Evolutionary conservation across 2,888 invertebrate genomes (phyloP).

Genomic region (Lordiphosa andalusiaca): DNA sequence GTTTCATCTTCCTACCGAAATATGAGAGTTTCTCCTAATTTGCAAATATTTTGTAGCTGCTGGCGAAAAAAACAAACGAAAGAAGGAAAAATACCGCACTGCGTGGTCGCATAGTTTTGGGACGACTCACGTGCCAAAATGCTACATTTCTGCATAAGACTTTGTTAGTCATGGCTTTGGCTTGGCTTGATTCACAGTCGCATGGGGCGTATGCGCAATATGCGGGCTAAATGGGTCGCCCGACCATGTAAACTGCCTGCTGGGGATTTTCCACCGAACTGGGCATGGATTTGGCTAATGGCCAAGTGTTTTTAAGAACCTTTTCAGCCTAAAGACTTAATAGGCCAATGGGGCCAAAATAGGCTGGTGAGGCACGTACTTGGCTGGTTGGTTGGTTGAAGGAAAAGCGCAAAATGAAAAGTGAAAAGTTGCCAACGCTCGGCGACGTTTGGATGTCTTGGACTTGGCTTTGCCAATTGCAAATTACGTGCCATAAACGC

Average conservation of each 20-base stretch:
- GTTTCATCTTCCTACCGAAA: conserved; percentile 55
- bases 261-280: conserved; percentile 45
- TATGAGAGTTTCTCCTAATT: conserved; percentile 72
- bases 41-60: conserved; percentile 55
- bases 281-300: conserved; percentile 36
- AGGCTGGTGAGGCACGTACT: conserved; percentile 36
- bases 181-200: conserved; percentile 35
- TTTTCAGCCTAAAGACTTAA: conserved; percentile 52
- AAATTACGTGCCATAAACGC: conserved; percentile 74
- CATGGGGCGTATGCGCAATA: conserved; percentile 62
- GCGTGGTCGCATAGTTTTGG: conserved; percentile 46
- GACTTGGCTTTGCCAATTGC: conserved; percentile 63
- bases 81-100: conserved; percentile 12
- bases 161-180: conserved; percentile 48
- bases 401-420: conserved; percentile 76
- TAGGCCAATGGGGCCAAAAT: conserved; percentile 73
- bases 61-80: conserved; percentile 14
- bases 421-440: conserved; percentile 73
- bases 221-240: conserved; percentile 61
- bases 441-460: conserved; percentile 33
- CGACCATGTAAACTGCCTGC: conserved; percentile 6
- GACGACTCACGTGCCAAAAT: conserved; percentile 61
- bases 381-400: conserved; percentile 7
- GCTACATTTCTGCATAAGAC: conserved; percentile 52
- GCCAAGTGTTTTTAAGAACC: conserved; percentile 55